Percentiles rank a stretch among this genome's conserved stretches.
Conservation (phyloP, 2,113 vertebrate species). For the Colistium nudipinnis region DNA sequence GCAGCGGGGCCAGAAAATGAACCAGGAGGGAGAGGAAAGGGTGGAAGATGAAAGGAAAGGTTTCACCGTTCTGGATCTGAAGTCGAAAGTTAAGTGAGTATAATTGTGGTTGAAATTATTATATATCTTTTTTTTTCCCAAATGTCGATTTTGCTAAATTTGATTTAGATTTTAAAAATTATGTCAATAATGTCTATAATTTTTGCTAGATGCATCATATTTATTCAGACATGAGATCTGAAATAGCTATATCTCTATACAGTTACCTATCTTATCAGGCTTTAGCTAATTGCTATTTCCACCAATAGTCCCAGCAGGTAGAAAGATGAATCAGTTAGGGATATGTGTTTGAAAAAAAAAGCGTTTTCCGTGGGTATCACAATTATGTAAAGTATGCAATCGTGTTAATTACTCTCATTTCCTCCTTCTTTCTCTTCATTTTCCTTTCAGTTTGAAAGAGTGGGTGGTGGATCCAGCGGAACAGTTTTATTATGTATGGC, state of each 20-base stretch:
- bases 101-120: not conserved
- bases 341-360: too few relatives aligned
- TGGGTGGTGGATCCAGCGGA: slow-evolving; percentile 87
- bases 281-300: too few relatives aligned
- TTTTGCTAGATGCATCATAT: too few relatives aligned
- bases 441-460: slow-evolving; percentile 71
- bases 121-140: not conserved
- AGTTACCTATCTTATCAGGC: too few relatives aligned
- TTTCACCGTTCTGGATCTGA: slow-evolving; percentile 17
- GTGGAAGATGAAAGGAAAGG: slow-evolving; percentile 44
- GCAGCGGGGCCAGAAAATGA: slow-evolving; percentile 59
- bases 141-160: too few relatives aligned
- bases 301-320: too few relatives aligned
- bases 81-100: slow-evolving; percentile 73
- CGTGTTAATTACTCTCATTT: not conserved
- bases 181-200: too few relatives aligned
- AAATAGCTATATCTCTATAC: too few relatives aligned
- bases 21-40: slow-evolving; percentile 31
- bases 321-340: too few relatives aligned
- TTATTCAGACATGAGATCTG: too few relatives aligned
- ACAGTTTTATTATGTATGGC: slow-evolving; percentile 88
- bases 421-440: not conserved
- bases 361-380: not conserved
- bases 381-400: too few relatives aligned
- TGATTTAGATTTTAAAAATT: too few relatives aligned